These are phyloP conservation scores for Phacellophora camtschatica DNA, from an alignment of 30 jellyfish, hydroid and myxozoan genomes.

Conservation along the genomic window DNA sequence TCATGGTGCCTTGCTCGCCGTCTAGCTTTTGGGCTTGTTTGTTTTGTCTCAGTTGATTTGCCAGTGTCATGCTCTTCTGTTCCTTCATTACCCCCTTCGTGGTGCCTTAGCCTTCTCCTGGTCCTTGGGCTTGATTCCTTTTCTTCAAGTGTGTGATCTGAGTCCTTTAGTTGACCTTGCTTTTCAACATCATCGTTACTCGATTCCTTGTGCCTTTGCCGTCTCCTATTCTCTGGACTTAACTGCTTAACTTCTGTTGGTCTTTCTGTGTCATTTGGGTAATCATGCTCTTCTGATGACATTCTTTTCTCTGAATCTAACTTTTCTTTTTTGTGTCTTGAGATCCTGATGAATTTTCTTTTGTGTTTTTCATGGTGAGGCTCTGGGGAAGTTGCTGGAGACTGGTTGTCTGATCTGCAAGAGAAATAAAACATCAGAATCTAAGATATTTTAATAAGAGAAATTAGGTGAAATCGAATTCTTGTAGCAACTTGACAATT, in stretches of 20 bases:
- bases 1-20: slow-evolving; percentile 13
- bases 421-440: too few species aligned
- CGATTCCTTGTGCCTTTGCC: not conserved
- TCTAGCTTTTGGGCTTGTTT: slow-evolving; percentile 5
- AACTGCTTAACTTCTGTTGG: too few species aligned
- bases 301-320: not conserved
- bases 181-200: too few species aligned
- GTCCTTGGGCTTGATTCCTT: slow-evolving; percentile 26
- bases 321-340: slow-evolving; percentile 26
- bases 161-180: too few species aligned
- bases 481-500: too few species aligned
- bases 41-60: not conserved
- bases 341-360: slow-evolving; percentile 5
- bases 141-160: not conserved
- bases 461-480: too few species aligned
- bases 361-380: slow-evolving; percentile 20
- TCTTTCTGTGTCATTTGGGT: too few species aligned
- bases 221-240: too few species aligned
- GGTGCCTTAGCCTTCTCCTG: slow-evolving; percentile 27
- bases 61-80: not conserved
- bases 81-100: not conserved
- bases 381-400: slow-evolving; percentile 47
- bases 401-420: not conserved
- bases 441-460: too few species aligned
- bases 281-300: not conserved